Conservation (phyloP, 2,888 invertebrate genomes). For the Cheilosia vulpina region DNA sequence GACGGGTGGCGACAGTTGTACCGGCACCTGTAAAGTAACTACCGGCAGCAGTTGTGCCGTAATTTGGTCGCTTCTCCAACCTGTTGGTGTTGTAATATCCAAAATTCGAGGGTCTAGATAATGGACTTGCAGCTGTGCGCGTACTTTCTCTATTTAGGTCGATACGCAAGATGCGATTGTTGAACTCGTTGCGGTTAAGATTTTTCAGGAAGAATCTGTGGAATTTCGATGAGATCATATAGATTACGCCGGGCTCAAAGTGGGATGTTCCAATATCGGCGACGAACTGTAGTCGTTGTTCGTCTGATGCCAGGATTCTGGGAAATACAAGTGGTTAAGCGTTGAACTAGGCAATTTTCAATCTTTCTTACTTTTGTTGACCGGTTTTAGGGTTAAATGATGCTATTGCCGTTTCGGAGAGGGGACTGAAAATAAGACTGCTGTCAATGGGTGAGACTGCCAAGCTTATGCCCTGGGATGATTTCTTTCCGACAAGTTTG, state of each 20-base stretch:
- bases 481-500: conserved; percentile 91
- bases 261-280: conserved; percentile 89
- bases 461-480: conserved; percentile 92
- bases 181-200: conserved; percentile 88
- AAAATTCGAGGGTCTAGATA: conserved; percentile 27
- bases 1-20: conserved; percentile 41
- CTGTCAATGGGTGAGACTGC: conserved; percentile 89
- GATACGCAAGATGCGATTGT: conserved; percentile 89
- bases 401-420: conserved; percentile 92
- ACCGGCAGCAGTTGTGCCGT: conserved; percentile 41
- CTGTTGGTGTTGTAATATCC: conserved; percentile 59
- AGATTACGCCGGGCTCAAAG: conserved; percentile 89
- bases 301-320: conserved; percentile 89
- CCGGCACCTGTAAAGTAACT: conserved; percentile 78
- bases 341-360: neutral
- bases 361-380: conserved; percentile 86
- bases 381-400: conserved; percentile 91
- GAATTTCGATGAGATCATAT: conserved; percentile 90
- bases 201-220: conserved; percentile 91
- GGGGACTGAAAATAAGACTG: conserved; percentile 90
- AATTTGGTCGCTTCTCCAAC: conserved; percentile 67
- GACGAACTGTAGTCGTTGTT: conserved; percentile 90
- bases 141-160: conserved; percentile 75
- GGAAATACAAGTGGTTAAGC: neutral
- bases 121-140: conserved; percentile 19